Evolutionary conservation across 2,797 vertebrate species (phyloP).

Genomic region (Pseudopleuronectes americanus): DNA sequence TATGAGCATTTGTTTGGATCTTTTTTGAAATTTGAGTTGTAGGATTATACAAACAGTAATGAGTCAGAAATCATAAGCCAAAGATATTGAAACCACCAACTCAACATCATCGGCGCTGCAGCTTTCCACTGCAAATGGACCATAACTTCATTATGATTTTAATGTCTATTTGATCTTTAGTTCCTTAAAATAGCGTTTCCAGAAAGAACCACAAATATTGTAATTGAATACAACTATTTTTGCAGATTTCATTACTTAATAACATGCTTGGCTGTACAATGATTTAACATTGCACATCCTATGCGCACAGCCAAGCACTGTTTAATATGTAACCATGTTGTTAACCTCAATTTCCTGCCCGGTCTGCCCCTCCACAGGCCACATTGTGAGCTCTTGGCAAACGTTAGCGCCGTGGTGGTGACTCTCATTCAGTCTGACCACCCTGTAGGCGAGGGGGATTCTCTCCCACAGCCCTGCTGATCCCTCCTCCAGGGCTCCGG

Average conservation of each 20-base stretch:
- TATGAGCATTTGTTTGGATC: slow-evolving; percentile 5
- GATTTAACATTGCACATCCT: slow-evolving; percentile 43
- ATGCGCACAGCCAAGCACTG: slow-evolving; percentile 71
- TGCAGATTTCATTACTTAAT: slow-evolving; percentile 24
- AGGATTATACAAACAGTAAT: not conserved
- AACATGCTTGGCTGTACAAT: slow-evolving; percentile 30
- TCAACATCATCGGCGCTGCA: not conserved
- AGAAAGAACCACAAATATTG: slow-evolving; percentile 12
- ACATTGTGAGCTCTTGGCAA: slow-evolving; percentile 80
- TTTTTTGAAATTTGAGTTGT: slow-evolving; percentile 2
- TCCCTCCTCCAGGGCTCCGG: slow-evolving; percentile 55
- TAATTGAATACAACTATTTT: slow-evolving; percentile 9
- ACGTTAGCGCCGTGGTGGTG: slow-evolving; percentile 56
- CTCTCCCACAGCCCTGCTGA: slow-evolving; percentile 67
- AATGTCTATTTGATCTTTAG: slow-evolving; percentile 3
- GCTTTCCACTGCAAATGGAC: not conserved
- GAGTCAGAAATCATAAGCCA: not conserved
- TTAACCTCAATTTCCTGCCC: slow-evolving; percentile 87
- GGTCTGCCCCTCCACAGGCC: slow-evolving; percentile 75
- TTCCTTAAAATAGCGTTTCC: slow-evolving; percentile 7
- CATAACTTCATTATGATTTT: slow-evolving; percentile 1
- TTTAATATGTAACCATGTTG: slow-evolving; percentile 83
- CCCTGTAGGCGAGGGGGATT: slow-evolving; percentile 66
- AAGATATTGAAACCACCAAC: not conserved
- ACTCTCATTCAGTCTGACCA: slow-evolving; percentile 74